phyloP scores from a whole-genome alignment of 2,888 invertebrate species.

The Urechis unicinctus region DNA sequence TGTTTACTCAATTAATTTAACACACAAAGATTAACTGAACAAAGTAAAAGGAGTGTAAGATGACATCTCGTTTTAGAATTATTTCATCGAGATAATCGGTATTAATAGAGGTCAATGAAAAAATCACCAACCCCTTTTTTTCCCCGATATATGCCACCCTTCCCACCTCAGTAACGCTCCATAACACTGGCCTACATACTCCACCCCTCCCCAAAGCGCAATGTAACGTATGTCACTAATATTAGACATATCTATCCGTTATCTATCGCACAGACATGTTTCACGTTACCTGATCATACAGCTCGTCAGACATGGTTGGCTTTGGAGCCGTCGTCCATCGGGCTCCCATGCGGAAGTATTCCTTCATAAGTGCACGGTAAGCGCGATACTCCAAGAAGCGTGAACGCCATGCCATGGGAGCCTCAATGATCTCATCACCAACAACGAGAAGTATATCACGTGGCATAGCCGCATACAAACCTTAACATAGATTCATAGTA shows the following conservation, averaged over 20 bases:
- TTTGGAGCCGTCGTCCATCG: conserved; percentile 24
- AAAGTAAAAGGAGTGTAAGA: not conserved
- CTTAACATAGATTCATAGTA: too few relatives aligned
- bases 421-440: conserved; percentile 24
- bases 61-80: not conserved
- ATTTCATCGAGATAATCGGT: not conserved
- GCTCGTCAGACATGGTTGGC: conserved; percentile 21
- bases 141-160: too few relatives aligned
- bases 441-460: conserved; percentile 20
- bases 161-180: too few relatives aligned
- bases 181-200: too few relatives aligned
- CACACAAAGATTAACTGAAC: too few relatives aligned
- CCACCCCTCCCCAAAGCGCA: too few relatives aligned
- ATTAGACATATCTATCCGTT: too few relatives aligned
- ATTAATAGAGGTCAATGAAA: too few relatives aligned
- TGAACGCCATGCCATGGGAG: conserved; percentile 25
- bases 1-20: too few relatives aligned
- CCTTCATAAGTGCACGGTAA: conserved; percentile 20
- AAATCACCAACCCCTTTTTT: too few relatives aligned
- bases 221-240: too few relatives aligned
- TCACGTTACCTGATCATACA: conserved; percentile 16
- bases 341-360: conserved; percentile 21
- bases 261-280: not conserved
- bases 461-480: conserved; percentile 6
- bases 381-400: conserved; percentile 25